phyloP scores from a whole-genome alignment of 2,797 vertebrate genomes.

The Babyrousa celebensis region DNA sequence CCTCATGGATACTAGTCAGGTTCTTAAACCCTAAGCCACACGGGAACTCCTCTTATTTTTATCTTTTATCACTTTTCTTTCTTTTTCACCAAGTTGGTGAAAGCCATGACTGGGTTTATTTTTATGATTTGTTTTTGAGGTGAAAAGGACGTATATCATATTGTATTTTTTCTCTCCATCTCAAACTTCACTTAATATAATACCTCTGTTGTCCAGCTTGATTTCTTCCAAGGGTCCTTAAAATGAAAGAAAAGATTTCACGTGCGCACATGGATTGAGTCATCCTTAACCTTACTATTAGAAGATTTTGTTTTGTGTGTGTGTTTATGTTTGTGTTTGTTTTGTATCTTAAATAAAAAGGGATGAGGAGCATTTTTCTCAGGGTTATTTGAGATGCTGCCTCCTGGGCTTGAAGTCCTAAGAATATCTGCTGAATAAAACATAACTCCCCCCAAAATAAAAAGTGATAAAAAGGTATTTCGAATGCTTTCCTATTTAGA shows the following conservation, averaged over 20 bases:
- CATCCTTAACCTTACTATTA: background rate
- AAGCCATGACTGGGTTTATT: background rate
- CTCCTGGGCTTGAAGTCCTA: too few relatives aligned
- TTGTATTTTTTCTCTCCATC: background rate
- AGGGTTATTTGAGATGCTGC: too few relatives aligned
- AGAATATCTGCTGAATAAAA: too few relatives aligned
- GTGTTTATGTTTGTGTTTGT: background rate
- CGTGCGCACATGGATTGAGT: background rate
- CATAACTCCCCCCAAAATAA: background rate
- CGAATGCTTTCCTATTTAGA: constrained; percentile 16
- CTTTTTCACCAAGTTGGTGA: background rate
- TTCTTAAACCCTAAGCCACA: too few relatives aligned
- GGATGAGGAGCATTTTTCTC: too few relatives aligned
- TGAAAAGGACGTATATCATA: background rate
- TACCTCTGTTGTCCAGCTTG: background rate
- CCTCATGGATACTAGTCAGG: too few relatives aligned
- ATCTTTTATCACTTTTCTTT: background rate
- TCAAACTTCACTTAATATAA: background rate
- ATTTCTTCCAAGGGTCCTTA: background rate
- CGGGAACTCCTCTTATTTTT: too few relatives aligned
- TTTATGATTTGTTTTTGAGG: background rate
- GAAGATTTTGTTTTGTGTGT: background rate
- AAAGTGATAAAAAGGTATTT: constrained; percentile 19
- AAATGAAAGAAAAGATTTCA: constrained; percentile 16
- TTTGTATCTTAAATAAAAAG: background rate